Evolutionary conservation across 2,797 vertebrate species (phyloP).

Genomic region (Poeciliopsis turneri): DNA sequence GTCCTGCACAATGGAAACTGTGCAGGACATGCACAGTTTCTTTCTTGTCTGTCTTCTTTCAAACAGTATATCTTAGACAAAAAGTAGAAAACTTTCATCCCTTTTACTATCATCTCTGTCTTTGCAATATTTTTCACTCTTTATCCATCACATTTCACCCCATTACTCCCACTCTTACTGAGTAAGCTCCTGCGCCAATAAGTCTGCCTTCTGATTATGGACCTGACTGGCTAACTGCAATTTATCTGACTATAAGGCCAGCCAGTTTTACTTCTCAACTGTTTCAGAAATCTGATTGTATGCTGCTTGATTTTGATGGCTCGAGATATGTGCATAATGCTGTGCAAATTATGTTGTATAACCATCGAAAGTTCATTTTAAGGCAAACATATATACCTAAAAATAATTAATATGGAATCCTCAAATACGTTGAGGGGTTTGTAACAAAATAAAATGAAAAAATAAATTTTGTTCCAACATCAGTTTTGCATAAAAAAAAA

Average conservation of each 20-base stretch:
- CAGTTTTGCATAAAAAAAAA: no score
- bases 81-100: slow-evolving; percentile 56
- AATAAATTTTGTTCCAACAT: no score
- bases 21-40: not conserved
- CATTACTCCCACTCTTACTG: slow-evolving; percentile 63
- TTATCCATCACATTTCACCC: slow-evolving; percentile 73
- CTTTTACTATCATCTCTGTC: slow-evolving; percentile 46
- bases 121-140: slow-evolving; percentile 49
- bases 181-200: slow-evolving; percentile 56
- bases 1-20: slow-evolving; percentile 3
- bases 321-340: no score
- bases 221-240: slow-evolving; percentile 52
- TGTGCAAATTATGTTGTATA: not conserved
- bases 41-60: slow-evolving; percentile 65
- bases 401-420: not conserved
- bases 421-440: not conserved
- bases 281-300: not conserved
- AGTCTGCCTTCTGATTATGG: slow-evolving; percentile 71
- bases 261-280: slow-evolving; percentile 29
- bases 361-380: not conserved
- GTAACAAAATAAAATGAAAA: no score
- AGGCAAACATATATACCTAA: not conserved
- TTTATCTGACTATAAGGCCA: slow-evolving; percentile 67
- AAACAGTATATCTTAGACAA: slow-evolving; percentile 59
- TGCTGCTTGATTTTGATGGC: not conserved